Evolutionary conservation across 92 coral and sea anemone genomes (phyloP).

Genomic region (Actinostola sp.): DNA sequence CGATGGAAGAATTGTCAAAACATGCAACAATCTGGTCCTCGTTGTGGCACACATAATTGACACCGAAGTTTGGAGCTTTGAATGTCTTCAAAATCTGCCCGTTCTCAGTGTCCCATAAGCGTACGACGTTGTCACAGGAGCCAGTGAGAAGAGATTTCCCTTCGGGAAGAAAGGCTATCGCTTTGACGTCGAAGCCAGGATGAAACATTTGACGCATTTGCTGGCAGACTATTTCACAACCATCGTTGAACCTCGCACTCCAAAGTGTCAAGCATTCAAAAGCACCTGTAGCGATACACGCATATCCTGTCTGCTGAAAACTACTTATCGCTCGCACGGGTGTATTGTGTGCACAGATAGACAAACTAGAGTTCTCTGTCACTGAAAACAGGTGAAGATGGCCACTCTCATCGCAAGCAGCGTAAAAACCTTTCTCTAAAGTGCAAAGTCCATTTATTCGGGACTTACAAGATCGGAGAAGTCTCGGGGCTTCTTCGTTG

Average conservation of each 20-base stretch:
- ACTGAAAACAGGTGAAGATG: slow-evolving; percentile 22
- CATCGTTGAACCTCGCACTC: slow-evolving; percentile 9
- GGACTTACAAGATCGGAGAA: slow-evolving; percentile 13
- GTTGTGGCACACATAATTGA: slow-evolving; percentile 24
- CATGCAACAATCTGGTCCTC: slow-evolving; percentile 40
- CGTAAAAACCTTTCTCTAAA: slow-evolving; percentile 9
- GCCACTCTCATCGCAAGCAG: slow-evolving; percentile 42
- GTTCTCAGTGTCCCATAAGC: slow-evolving; percentile 8
- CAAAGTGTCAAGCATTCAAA: slow-evolving; percentile 27
- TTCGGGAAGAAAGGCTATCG: slow-evolving; percentile 37
- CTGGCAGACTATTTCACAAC: neutral
- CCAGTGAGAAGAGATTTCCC: slow-evolving; percentile 40
- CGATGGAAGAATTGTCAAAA: slow-evolving; percentile 42
- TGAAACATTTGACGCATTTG: slow-evolving; percentile 10
- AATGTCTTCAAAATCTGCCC: slow-evolving; percentile 21
- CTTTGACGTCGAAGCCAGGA: slow-evolving; percentile 27
- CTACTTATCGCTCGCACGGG: slow-evolving; percentile 11
- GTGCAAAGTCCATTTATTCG: slow-evolving; percentile 30
- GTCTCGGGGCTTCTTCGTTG: neutral
- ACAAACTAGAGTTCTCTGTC: neutral
- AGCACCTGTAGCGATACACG: slow-evolving; percentile 31
- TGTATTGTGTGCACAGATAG: slow-evolving; percentile 22
- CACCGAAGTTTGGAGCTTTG: slow-evolving; percentile 45
- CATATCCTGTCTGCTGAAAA: neutral
- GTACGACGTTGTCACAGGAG: slow-evolving; percentile 49